Conservation (phyloP, 1,140 invertebrate species). For the Uloborus diversus region DNA sequence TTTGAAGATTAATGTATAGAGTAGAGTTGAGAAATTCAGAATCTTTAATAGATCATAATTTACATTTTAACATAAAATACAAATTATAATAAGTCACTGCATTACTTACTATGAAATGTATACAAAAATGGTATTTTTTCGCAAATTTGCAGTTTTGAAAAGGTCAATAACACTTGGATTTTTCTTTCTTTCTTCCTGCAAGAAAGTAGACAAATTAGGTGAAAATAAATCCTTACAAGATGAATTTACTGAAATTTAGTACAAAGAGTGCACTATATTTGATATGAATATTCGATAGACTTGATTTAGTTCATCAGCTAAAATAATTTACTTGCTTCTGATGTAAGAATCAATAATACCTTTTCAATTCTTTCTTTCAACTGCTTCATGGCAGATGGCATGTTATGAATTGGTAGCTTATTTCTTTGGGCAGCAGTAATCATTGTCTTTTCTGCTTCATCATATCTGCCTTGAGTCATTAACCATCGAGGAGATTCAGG, state of each 20-base stretch:
- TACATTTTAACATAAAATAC: no score
- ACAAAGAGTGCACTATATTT: no score
- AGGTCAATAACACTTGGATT: slow-evolving; percentile 58
- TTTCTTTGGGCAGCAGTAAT: slow-evolving; percentile 71
- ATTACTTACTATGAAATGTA: slow-evolving; percentile 72
- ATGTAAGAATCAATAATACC: slow-evolving; percentile 3
- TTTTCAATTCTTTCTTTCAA: slow-evolving; percentile 51
- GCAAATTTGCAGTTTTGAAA: slow-evolving; percentile 52
- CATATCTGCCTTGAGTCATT: slow-evolving; percentile 74
- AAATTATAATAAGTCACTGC: no score
- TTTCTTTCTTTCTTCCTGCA: slow-evolving; percentile 46
- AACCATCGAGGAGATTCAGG: slow-evolving; percentile 83
- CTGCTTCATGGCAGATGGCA: slow-evolving; percentile 33
- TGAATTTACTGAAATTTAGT: no score
- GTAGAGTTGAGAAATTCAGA: no score
- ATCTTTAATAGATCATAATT: no score
- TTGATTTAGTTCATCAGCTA: no score
- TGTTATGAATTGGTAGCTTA: slow-evolving; percentile 31
- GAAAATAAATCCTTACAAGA: not conserved
- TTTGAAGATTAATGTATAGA: no score
- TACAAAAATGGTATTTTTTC: slow-evolving; percentile 58
- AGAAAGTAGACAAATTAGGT: not conserved
- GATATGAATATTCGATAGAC: no score
- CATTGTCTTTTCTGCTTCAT: slow-evolving; percentile 75
- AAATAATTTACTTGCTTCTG: no score